These are phyloP conservation scores for Siniperca obscura DNA, from an alignment of 2,797 vertebrate species.

Conservation along the genomic window DNA sequence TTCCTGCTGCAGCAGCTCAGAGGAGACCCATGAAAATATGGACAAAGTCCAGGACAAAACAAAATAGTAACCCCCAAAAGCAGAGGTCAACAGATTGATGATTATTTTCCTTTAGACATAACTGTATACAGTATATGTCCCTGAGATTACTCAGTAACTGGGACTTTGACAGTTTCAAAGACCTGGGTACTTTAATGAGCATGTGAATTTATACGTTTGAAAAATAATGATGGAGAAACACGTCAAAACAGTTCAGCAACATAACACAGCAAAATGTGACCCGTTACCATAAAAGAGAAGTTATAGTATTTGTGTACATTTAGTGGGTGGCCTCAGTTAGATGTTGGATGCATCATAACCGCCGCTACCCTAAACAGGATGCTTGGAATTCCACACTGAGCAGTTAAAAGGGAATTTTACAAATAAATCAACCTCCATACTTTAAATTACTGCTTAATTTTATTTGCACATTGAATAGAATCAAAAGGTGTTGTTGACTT, in stretches of 20 bases:
- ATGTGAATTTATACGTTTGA: neutral
- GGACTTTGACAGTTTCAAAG: neutral
- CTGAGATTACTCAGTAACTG: slow-evolving; percentile 3
- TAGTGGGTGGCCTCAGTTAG: neutral
- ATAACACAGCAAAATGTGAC: neutral
- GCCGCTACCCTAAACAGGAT: neutral
- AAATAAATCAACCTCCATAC: neutral
- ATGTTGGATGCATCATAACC: neutral
- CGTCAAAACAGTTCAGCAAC: neutral
- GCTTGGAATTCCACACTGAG: neutral
- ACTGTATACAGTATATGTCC: neutral
- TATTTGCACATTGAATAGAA: neutral
- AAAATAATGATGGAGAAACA: neutral
- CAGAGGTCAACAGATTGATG: neutral
- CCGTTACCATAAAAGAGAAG: neutral
- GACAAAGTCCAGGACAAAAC: neutral
- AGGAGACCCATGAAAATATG: neutral
- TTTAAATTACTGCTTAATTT: neutral
- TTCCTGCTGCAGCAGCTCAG: slow-evolving; percentile 7
- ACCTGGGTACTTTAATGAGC: neutral
- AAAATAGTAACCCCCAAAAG: neutral
- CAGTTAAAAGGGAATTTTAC: neutral
- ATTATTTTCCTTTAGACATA: slow-evolving; percentile 19
- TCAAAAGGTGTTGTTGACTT: slow-evolving; percentile 8
- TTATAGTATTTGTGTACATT: neutral